Percentiles rank a stretch among this genome's conserved stretches.
Conservation (phyloP, 2,797 vertebrate genomes). For the Tauraco hartlaubi region DNA sequence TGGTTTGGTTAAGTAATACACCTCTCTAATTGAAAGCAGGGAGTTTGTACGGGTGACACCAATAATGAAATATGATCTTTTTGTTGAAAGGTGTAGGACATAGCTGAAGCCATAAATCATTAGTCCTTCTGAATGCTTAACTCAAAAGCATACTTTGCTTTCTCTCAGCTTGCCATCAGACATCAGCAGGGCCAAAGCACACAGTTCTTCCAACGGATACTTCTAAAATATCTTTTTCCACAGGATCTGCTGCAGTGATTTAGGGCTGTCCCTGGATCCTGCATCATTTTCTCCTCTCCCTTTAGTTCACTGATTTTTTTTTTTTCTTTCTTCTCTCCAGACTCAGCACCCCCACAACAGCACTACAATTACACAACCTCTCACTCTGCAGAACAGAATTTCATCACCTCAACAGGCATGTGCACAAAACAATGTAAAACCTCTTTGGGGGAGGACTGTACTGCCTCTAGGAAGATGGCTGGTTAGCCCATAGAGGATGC, state of each 20-base stretch:
- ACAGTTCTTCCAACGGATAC: not conserved
- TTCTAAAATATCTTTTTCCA: not conserved
- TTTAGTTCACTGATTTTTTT: not conserved
- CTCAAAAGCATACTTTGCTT: not conserved
- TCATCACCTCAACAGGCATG: not conserved
- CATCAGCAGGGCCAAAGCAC: not conserved
- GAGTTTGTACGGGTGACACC: not conserved
- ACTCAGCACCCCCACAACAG: not conserved
- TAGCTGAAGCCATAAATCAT: not conserved
- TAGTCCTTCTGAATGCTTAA: not conserved
- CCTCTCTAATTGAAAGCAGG: not conserved
- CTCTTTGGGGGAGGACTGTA: not conserved
- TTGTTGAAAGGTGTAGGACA: constrained; percentile 3
- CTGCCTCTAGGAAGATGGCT: not conserved
- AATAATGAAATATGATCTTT: not conserved
- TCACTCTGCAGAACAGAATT: not conserved
- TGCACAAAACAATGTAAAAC: not conserved
- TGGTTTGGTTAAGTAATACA: not conserved
- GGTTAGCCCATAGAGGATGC: not conserved
- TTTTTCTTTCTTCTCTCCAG: not conserved
- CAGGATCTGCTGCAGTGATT: not conserved
- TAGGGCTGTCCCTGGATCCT: not conserved
- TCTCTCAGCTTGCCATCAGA: not conserved
- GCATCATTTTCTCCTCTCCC: not conserved
- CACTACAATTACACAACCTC: fast-evolving